Conservation (phyloP, 2,797 vertebrate genomes). For the Acipenser transmontanus region DNA sequence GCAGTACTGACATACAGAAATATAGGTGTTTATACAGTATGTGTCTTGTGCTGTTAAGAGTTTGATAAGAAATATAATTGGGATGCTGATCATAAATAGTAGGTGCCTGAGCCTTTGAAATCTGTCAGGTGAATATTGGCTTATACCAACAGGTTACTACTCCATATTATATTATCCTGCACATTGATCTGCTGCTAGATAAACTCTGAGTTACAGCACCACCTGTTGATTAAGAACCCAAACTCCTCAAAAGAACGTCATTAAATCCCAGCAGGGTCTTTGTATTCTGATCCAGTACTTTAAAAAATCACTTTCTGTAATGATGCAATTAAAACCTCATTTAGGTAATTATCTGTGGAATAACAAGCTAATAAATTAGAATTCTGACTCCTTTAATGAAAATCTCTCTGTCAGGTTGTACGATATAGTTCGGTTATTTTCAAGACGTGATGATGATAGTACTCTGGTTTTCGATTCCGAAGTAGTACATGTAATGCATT, state of each 20-base stretch:
- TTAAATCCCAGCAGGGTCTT: neutral
- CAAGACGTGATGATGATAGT: neutral
- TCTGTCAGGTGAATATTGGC: neutral
- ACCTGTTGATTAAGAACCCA: neutral
- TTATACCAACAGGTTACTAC: neutral
- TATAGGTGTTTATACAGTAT: neutral
- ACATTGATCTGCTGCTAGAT: neutral
- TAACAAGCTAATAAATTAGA: slow-evolving; percentile 21
- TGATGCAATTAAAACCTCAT: slow-evolving; percentile 26
- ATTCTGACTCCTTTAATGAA: slow-evolving; percentile 24
- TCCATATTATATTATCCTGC: neutral
- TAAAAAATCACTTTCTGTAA: slow-evolving; percentile 22
- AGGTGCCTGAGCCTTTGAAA: neutral
- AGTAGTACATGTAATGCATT: too few species aligned
- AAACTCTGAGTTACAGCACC: neutral
- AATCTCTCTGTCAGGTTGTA: slow-evolving; percentile 34
- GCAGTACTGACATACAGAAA: slow-evolving; percentile 27
- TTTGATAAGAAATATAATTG: neutral
- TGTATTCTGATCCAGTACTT: neutral
- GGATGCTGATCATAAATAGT: neutral
- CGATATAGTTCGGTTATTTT: slow-evolving; percentile 12
- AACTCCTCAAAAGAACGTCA: neutral
- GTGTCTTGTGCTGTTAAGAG: neutral
- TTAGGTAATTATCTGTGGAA: slow-evolving; percentile 30
- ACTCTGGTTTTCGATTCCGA: too few species aligned